Conservation (phyloP, 2,888 invertebrate genomes). For the Romanomermis culicivorax region DNA sequence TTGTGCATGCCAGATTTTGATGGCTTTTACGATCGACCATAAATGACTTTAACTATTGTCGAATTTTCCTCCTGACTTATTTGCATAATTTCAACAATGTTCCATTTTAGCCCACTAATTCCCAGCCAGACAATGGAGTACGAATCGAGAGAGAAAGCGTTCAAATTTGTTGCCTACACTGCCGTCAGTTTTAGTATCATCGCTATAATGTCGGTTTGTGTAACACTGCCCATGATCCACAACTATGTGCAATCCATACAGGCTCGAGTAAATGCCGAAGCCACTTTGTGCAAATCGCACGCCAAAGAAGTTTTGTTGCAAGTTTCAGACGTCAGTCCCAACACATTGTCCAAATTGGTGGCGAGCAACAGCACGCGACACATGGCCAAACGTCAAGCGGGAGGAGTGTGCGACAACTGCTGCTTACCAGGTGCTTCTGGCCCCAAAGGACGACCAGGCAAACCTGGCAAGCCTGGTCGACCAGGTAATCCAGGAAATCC, state of each 20-base stretch:
- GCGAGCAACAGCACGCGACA: not conserved
- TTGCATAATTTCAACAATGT: no score
- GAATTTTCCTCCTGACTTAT: no score
- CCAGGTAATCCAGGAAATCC: conserved; percentile 11
- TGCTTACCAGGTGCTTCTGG: conserved; percentile 24
- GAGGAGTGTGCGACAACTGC: conserved; percentile 15
- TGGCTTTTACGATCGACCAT: no score
- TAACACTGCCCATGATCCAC: conserved; percentile 7
- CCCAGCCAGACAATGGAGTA: no score
- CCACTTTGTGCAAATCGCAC: not conserved
- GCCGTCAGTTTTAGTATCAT: conserved; percentile 7
- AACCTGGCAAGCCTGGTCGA: conserved; percentile 13
- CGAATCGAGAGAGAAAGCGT: conserved; percentile 8
- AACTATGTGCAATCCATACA: conserved; percentile 5
- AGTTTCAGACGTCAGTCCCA: not conserved
- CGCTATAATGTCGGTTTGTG: conserved; percentile 6
- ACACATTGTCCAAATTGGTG: not conserved
- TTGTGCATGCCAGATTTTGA: no score
- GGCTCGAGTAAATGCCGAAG: not conserved
- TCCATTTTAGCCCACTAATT: no score
- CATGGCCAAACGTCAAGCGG: conserved; percentile 1
- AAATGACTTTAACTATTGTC: no score
- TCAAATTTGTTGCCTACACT: conserved; percentile 8
- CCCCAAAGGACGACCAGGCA: conserved; percentile 22
- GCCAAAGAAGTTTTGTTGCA: conserved; percentile 1